Percentiles rank a stretch among this genome's conserved stretches.
Conservation (phyloP, 2,888 invertebrate genomes). For the Chrysolina haemoptera region DNA sequence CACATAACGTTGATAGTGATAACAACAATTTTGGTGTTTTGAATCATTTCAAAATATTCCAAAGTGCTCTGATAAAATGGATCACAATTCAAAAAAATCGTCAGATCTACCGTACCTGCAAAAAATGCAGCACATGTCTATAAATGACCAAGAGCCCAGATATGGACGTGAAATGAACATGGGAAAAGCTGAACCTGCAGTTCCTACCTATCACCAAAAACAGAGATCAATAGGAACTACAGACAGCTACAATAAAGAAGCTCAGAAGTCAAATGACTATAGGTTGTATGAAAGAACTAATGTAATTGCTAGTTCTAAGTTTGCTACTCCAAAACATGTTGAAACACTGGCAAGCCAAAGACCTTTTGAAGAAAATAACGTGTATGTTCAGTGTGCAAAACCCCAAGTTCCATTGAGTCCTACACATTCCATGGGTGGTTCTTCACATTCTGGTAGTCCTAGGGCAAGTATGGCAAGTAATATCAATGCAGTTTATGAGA, state of each 20-base stretch:
- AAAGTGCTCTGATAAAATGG: slow-evolving; percentile 20
- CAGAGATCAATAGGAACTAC: slow-evolving; percentile 76
- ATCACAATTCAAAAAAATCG: slow-evolving; percentile 21
- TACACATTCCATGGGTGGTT: slow-evolving; percentile 75
- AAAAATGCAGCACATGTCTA: slow-evolving; percentile 64
- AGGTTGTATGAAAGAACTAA: slow-evolving; percentile 81
- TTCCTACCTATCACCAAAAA: slow-evolving; percentile 66
- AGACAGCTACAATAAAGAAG: slow-evolving; percentile 77
- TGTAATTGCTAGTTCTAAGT: slow-evolving; percentile 84
- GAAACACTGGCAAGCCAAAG: slow-evolving; percentile 73
- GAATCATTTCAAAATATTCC: neutral
- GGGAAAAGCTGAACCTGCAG: slow-evolving; percentile 61
- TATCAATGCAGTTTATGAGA: slow-evolving; percentile 79
- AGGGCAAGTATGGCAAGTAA: slow-evolving; percentile 64
- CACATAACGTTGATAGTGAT: too few relatives aligned
- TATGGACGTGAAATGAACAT: slow-evolving; percentile 66
- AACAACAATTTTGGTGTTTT: neutral
- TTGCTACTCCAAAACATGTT: slow-evolving; percentile 82
- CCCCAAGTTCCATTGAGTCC: slow-evolving; percentile 71
- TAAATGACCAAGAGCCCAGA: slow-evolving; percentile 61
- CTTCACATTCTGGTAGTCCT: slow-evolving; percentile 73
- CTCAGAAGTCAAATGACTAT: slow-evolving; percentile 68
- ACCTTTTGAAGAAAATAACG: slow-evolving; percentile 66
- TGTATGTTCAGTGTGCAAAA: slow-evolving; percentile 69
- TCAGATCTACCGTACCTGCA: slow-evolving; percentile 62